Conservation (phyloP, 1,140 invertebrate genomes). For the Hydropsyche tenuis region DNA sequence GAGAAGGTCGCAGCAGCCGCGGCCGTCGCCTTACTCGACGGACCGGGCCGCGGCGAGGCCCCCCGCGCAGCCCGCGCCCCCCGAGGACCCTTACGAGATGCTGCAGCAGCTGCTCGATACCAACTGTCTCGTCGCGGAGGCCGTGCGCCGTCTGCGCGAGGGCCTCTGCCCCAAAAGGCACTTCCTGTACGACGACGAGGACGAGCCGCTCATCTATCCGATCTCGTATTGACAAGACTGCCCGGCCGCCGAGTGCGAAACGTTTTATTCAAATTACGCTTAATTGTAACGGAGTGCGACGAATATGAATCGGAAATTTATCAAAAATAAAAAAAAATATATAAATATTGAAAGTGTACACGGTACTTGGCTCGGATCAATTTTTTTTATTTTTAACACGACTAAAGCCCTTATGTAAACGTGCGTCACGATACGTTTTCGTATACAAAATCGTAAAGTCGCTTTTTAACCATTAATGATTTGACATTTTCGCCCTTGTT, state of each 20-base stretch:
- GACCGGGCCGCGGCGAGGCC: conserved; percentile 52
- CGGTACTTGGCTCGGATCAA: no score
- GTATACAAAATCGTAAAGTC: no score
- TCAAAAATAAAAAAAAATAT: no score
- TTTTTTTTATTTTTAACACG: no score
- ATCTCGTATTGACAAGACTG: conserved; percentile 6
- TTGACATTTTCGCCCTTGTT: no score
- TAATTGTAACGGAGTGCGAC: no score
- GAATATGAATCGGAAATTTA: no score
- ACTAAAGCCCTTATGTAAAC: no score
- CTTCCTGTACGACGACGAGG: conserved; percentile 48
- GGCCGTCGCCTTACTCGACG: conserved; percentile 68
- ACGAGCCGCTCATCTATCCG: conserved; percentile 41
- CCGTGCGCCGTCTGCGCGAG: conserved; percentile 70
- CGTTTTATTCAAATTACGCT: neutral
- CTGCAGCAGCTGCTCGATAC: conserved; percentile 69
- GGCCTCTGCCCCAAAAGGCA: conserved; percentile 43
- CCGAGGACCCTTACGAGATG: conserved; percentile 71
- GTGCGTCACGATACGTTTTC: no score
- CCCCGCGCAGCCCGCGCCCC: conserved; percentile 53
- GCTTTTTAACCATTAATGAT: no score
- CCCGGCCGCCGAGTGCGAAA: neutral
- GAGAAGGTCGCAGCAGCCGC: conserved; percentile 55
- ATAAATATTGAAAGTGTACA: no score
- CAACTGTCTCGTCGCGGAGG: conserved; percentile 74